Evolutionary conservation across 2,888 invertebrate species (phyloP).

Genomic region (Ceriagrion tenellum): DNA sequence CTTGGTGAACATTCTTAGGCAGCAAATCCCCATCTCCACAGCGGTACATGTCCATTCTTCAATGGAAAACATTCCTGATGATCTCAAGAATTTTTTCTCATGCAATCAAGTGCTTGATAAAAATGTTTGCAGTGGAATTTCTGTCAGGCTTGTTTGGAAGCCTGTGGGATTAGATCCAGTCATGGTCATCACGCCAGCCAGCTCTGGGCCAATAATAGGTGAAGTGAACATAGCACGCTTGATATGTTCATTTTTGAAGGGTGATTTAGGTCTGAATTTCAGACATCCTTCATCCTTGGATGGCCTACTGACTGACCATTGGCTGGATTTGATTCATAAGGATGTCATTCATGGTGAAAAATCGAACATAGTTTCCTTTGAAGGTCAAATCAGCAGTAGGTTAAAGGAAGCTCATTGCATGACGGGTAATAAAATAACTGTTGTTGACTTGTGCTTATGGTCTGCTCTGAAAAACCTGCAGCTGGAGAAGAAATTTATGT

Average conservation of each 20-base stretch:
- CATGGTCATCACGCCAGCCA: conserved; percentile 72
- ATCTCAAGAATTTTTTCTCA: conserved; percentile 73
- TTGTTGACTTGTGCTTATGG: conserved; percentile 74
- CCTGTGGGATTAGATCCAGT: conserved; percentile 74
- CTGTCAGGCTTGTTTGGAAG: conserved; percentile 75
- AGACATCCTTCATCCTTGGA: conserved; percentile 74
- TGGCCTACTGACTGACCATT: conserved; percentile 75
- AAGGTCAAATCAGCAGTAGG: conserved; percentile 68
- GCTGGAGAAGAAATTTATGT: conserved; percentile 46
- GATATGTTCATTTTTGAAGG: conserved; percentile 76
- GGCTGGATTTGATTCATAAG: conserved; percentile 74
- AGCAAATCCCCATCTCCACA: conserved; percentile 72
- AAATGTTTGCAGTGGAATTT: conserved; percentile 71
- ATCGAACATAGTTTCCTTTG: conserved; percentile 32
- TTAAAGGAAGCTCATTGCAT: conserved; percentile 72
- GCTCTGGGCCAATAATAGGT: conserved; percentile 74
- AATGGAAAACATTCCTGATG: conserved; percentile 70
- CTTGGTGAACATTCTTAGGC: conserved; percentile 73
- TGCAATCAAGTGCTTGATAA: conserved; percentile 59
- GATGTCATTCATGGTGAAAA: conserved; percentile 69
- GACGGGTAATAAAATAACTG: conserved; percentile 74
- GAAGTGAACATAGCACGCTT: conserved; percentile 76
- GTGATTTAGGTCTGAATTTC: conserved; percentile 72
- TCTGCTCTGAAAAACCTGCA: conserved; percentile 65
- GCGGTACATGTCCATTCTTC: conserved; percentile 75